Evolutionary conservation across 2,113 vertebrate species (phyloP).

Genomic region (Eonycteris spelaea): DNA sequence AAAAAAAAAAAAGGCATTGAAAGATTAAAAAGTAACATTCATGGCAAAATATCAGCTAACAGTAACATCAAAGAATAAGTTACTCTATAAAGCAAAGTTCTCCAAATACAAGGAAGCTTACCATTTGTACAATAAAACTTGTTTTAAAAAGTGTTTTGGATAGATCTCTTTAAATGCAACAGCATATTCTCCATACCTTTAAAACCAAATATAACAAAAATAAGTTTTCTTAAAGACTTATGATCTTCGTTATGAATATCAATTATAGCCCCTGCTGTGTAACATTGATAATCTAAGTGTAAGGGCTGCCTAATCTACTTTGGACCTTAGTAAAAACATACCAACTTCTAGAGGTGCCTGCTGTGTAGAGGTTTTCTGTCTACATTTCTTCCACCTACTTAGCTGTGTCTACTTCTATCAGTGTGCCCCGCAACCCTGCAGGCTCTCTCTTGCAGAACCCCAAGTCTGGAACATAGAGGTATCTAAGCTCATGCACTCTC

Average conservation of each 20-base stretch:
- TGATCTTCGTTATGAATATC: fast-evolving
- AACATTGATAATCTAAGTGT: fast-evolving
- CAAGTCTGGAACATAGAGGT: not conserved
- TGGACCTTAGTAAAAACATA: fast-evolving
- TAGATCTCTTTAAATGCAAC: not conserved
- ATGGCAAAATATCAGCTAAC: not conserved
- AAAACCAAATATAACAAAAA: not conserved
- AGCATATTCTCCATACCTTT: not conserved
- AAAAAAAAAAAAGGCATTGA: slow-evolving; percentile 8
- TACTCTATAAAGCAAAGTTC: not conserved
- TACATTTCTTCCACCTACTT: not conserved
- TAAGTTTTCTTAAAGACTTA: not conserved
- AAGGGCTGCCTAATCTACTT: fast-evolving
- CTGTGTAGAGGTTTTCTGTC: not conserved
- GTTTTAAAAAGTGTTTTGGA: not conserved
- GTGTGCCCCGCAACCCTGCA: not conserved
- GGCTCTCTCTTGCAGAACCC: not conserved
- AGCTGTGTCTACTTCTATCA: not conserved
- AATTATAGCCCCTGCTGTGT: fast-evolving
- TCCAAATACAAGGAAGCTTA: not conserved
- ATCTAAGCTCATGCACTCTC: fast-evolving
- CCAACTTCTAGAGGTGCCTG: fast-evolving
- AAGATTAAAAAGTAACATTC: not conserved
- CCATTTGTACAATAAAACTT: not conserved
- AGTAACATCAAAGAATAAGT: not conserved